These are phyloP conservation scores for Theretra japonica DNA, from an alignment of 2,888 invertebrate genomes.

Conservation along the genomic window DNA sequence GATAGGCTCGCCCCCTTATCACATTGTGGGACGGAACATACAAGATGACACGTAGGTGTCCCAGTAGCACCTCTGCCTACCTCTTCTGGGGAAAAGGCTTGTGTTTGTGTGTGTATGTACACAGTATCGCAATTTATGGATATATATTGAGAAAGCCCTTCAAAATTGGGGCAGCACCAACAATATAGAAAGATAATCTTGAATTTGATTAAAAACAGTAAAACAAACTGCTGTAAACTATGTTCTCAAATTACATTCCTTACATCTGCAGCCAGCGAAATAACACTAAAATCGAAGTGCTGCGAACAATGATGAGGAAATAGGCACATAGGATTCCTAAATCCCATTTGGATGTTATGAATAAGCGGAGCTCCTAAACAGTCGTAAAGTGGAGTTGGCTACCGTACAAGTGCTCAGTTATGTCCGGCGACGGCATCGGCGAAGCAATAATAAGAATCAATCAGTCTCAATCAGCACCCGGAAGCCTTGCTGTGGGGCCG, in stretches of 20 bases:
- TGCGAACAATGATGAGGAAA: background rate
- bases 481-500: conserved; percentile 72
- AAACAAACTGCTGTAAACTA: too few species aligned
- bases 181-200: too few species aligned
- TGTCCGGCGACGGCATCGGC: conserved; percentile 45
- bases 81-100: too few species aligned
- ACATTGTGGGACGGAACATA: too few species aligned
- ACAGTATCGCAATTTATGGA: too few species aligned
- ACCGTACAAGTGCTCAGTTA: conserved; percentile 58
- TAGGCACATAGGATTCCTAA: background rate
- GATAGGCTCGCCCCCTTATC: too few species aligned
- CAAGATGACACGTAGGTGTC: too few species aligned
- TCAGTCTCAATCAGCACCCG: conserved; percentile 76
- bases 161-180: too few species aligned
- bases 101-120: too few species aligned
- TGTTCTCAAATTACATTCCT: background rate
- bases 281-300: background rate
- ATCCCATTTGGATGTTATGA: conserved; percentile 21
- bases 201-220: too few species aligned
- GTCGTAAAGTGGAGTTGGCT: conserved; percentile 32
- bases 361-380: conserved; percentile 18
- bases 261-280: background rate
- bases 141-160: too few species aligned
- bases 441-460: conserved; percentile 67
- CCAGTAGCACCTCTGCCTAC: too few species aligned